Conservation (phyloP, 2,888 invertebrate genomes). For the Aproaerema taeniolella region DNA sequence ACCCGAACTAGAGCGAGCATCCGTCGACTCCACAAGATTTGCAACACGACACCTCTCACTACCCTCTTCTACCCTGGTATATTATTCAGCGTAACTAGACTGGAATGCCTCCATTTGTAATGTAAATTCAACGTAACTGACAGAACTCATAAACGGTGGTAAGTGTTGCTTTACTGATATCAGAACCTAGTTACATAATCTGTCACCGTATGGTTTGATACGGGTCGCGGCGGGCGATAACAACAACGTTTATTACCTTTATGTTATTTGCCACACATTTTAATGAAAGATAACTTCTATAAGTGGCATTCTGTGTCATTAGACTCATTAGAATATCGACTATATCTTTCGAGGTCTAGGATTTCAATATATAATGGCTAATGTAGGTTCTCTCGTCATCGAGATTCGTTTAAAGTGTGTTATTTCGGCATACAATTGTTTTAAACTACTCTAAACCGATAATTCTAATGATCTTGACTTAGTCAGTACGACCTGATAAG, state of each 20-base stretch:
- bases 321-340: too few relatives aligned
- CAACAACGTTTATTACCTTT: too few relatives aligned
- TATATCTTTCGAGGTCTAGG: too few relatives aligned
- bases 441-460: too few relatives aligned
- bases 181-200: slow-evolving; percentile 18
- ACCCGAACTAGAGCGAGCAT: slow-evolving; percentile 59
- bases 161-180: slow-evolving; percentile 17
- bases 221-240: slow-evolving; percentile 11
- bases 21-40: slow-evolving; percentile 50
- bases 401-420: too few relatives aligned
- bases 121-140: slow-evolving; percentile 2
- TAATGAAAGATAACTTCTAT: too few relatives aligned
- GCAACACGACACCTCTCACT: slow-evolving; percentile 36
- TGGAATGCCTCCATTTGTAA: slow-evolving; percentile 6
- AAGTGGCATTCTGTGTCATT: too few relatives aligned
- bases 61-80: slow-evolving; percentile 28
- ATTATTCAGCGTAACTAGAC: slow-evolving; percentile 9
- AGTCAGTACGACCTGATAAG: background rate
- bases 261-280: too few relatives aligned
- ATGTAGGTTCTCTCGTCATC: too few relatives aligned
- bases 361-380: too few relatives aligned
- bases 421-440: too few relatives aligned
- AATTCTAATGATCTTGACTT: too few relatives aligned
- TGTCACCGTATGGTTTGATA: slow-evolving; percentile 1
- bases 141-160: slow-evolving; percentile 12